These are phyloP conservation scores for Anoura caudifer DNA, from an alignment of 2,113 vertebrate species.

Conservation along the genomic window DNA sequence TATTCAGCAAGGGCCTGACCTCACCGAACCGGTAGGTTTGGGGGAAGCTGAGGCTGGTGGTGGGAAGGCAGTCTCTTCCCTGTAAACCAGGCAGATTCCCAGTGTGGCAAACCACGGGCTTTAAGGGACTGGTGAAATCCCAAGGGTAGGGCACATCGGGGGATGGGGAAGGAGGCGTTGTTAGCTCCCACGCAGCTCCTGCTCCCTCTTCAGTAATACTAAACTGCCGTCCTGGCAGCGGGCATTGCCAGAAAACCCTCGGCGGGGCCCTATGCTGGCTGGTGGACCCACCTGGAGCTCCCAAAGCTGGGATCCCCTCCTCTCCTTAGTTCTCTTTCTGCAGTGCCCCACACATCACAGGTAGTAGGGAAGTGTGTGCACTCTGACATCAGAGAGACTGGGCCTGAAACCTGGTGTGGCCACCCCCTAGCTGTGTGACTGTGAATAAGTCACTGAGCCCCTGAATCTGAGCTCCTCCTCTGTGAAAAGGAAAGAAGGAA, in stretches of 20 bases:
- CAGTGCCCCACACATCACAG: neutral
- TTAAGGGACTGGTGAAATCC: neutral
- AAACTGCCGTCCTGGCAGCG: fast-evolving
- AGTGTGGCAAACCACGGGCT: neutral
- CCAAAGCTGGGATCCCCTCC: neutral
- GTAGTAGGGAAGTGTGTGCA: neutral
- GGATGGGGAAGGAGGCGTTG: neutral
- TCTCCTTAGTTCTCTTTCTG: neutral
- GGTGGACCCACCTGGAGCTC: too few species aligned
- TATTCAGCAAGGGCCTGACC: neutral
- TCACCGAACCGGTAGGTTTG: neutral
- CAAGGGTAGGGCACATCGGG: neutral
- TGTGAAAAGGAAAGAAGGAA: neutral
- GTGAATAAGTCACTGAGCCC: neutral
- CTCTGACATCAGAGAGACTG: neutral
- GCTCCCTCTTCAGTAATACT: neutral
- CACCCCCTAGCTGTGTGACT: neutral
- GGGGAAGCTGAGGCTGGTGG: neutral
- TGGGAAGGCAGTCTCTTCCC: neutral
- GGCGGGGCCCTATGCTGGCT: fast-evolving
- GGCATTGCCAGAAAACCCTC: fast-evolving
- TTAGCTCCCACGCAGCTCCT: neutral
- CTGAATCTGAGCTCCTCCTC: neutral
- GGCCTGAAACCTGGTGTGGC: neutral
- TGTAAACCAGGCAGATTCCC: neutral